Evolutionary conservation across 2,113 vertebrate species (phyloP).

Genomic region (Dromiciops gliroides): DNA sequence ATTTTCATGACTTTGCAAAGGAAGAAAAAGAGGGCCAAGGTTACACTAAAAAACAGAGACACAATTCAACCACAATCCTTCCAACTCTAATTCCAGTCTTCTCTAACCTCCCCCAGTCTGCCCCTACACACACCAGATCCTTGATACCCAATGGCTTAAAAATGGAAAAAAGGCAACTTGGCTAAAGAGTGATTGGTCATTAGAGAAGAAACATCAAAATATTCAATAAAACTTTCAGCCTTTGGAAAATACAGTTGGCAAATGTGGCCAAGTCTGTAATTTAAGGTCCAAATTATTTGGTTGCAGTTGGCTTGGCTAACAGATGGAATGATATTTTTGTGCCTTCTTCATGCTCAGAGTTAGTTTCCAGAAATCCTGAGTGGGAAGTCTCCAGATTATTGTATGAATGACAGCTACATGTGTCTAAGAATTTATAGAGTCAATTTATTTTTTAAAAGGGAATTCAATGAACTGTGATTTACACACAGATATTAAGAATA

Average conservation of each 20-base stretch:
- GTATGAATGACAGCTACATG: slow-evolving; percentile 79
- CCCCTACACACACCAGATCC: background rate
- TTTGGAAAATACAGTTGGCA: slow-evolving; percentile 76
- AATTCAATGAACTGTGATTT: slow-evolving; percentile 71
- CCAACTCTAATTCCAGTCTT: background rate
- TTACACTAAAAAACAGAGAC: background rate
- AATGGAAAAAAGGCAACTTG: slow-evolving; percentile 45
- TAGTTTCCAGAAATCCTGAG: slow-evolving; percentile 77
- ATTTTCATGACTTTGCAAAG: background rate
- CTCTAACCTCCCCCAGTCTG: background rate
- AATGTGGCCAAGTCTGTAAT: slow-evolving; percentile 80
- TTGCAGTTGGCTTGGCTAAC: slow-evolving; percentile 81
- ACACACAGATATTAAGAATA: slow-evolving; percentile 68
- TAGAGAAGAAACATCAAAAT: slow-evolving; percentile 66
- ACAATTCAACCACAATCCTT: background rate
- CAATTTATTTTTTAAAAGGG: slow-evolving; percentile 72
- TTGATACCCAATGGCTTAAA: slow-evolving; percentile 28
- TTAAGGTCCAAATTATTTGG: slow-evolving; percentile 80
- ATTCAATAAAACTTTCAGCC: slow-evolving; percentile 72
- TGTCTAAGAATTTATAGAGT: slow-evolving; percentile 84
- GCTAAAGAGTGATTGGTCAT: background rate
- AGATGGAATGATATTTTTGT: slow-evolving; percentile 83
- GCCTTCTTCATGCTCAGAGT: slow-evolving; percentile 71
- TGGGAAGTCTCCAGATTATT: slow-evolving; percentile 77
- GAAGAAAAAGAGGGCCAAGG: background rate